Percentiles rank a stretch among this genome's conserved stretches.
These are phyloP conservation scores for Actinostola sp. DNA, from an alignment of 92 coral and sea anemone genomes.

Conservation along the genomic window DNA sequence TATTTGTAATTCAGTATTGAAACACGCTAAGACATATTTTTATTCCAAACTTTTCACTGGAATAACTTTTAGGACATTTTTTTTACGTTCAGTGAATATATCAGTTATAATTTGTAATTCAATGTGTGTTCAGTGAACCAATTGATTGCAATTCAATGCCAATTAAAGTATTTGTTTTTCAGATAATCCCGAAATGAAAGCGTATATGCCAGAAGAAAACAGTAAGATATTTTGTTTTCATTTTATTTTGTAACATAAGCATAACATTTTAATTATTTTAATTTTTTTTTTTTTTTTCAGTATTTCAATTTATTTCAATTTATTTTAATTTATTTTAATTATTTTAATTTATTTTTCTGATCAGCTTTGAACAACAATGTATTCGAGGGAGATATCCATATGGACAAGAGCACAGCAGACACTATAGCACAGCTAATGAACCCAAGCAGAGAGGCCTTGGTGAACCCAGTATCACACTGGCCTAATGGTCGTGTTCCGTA, in stretches of 20 bases:
- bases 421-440: constrained; percentile 25
- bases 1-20: too few species aligned
- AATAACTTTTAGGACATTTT: too few species aligned
- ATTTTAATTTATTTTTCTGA: background rate
- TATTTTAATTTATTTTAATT: background rate
- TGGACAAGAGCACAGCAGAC: constrained; percentile 50
- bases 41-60: too few species aligned
- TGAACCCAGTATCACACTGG: constrained; percentile 47
- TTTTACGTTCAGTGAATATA: too few species aligned
- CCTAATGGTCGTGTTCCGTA: constrained; percentile 53
- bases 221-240: too few species aligned
- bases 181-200: constrained; percentile 38
- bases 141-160: too few species aligned
- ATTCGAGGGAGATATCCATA: constrained; percentile 60
- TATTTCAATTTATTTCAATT: background rate
- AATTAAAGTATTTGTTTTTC: background rate
- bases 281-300: background rate
- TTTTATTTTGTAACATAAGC: too few species aligned
- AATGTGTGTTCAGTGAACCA: too few species aligned
- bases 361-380: constrained; percentile 32
- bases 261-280: too few species aligned
- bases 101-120: too few species aligned
- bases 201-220: constrained; percentile 57
- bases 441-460: constrained; percentile 54
- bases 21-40: too few species aligned